Evolutionary conservation across 92 coral and sea anemone genomes (phyloP), one percentile per base, ranked within the genome.

Genomic region (Virgularia gustaviana): DNA sequence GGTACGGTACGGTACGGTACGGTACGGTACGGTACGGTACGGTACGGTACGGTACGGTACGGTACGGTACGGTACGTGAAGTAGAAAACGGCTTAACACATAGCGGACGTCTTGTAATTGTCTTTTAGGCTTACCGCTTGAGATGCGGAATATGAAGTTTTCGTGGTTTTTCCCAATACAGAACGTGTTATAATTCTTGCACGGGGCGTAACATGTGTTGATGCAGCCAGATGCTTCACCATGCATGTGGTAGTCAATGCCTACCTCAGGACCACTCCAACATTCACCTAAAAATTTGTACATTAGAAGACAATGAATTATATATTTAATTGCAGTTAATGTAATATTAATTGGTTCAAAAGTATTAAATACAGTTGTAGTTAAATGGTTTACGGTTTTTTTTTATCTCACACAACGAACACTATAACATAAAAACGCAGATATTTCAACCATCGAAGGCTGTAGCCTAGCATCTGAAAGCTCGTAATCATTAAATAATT

Each of bases 201-300:
- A 90, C 18, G 63, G 70, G 36, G 72, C 38, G 37, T 72, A 90
- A 54, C 51, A 39, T 39, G 85, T 78, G 30, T 78, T 81, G 3
- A 80, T 53, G 52, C 97, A 90, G 41, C 77, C 63, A 6, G 32
- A 28, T 2, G 59, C 49, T 1, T 30, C 18, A 3, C 86, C 86
- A 29, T 79, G 88, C 28, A 68, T 78, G 49, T 60, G 64, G 49
- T 68, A 86, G 27, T 41, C 39, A 6, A 59, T 25, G 53, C 71
- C 90, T 3, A 66, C 88, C 15, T 43, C 51, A 6, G 78, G 80
- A 8, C 96, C 96, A 31, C 82, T 68, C 97, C 97, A 90, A 56
- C 97, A 90, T 45, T 90, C 97, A 1, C 97, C 97, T 90, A 55
- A 0, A 49, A 35, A 61, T 3, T 3, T 4, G 22, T 4, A 47